Evolutionary conservation across 1,140 invertebrate genomes (phyloP).

Genomic region (Drosophila obscura): DNA sequence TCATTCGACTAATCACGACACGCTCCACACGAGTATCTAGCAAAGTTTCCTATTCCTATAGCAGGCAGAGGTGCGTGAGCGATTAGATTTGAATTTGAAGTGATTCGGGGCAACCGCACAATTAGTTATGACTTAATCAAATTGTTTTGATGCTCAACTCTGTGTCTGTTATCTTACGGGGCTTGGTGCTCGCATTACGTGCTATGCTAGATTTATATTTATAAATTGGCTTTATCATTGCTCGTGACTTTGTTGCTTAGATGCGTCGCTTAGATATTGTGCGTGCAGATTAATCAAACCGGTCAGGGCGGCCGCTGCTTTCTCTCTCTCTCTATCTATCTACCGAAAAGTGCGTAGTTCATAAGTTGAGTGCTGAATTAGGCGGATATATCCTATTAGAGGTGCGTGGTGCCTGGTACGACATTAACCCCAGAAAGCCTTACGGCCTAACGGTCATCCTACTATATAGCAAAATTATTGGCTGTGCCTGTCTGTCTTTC

Average conservation of each 20-base stretch:
- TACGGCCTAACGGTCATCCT: no score
- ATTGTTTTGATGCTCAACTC: constrained; percentile 62
- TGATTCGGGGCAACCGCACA: constrained; percentile 22
- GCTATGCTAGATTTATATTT: constrained; percentile 18
- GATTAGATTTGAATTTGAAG: constrained; percentile 54
- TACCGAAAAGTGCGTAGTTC: constrained; percentile 44
- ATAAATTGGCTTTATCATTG: constrained; percentile 31
- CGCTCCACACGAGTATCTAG: background rate
- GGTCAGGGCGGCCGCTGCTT: background rate
- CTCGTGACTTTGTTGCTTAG: constrained; percentile 22
- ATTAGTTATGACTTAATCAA: constrained; percentile 46
- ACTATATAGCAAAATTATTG: background rate
- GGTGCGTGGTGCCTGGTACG: constrained; percentile 60
- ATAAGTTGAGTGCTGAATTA: constrained; percentile 41
- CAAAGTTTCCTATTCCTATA: background rate
- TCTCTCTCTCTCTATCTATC: no score
- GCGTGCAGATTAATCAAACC: constrained; percentile 52
- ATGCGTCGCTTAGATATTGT: constrained; percentile 27
- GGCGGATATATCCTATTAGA: constrained; percentile 70
- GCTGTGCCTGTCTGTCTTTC: background rate
- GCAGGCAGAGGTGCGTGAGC: constrained; percentile 28
- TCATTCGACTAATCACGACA: background rate
- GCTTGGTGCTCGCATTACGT: constrained; percentile 8
- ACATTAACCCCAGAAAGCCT: constrained; percentile 58
- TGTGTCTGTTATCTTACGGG: constrained; percentile 44